These are phyloP conservation scores for Melanotaenia boesemani DNA, from an alignment of 2,797 vertebrate genomes.

Conservation along the genomic window DNA sequence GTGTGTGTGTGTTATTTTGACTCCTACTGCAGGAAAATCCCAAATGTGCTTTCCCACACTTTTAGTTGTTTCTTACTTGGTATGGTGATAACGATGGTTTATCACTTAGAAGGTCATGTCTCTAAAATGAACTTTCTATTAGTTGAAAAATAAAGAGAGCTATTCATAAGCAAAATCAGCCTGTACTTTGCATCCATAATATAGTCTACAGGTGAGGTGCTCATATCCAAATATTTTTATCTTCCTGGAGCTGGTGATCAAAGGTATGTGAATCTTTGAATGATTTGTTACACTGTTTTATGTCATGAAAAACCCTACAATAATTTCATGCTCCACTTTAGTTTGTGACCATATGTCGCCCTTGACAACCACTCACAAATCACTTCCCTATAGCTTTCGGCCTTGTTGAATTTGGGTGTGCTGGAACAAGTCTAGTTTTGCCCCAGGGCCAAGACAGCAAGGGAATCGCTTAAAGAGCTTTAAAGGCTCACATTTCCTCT, in stretches of 20 bases:
- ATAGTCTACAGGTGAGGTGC: background rate
- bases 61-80: conserved; percentile 33
- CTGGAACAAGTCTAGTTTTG: conserved; percentile 76
- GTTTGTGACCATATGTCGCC: conserved; percentile 48
- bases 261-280: conserved; percentile 15
- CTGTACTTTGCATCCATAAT: conserved; percentile 29
- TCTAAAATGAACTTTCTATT: conserved; percentile 56
- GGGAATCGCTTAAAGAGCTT: conserved; percentile 79
- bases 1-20: conserved; percentile 35
- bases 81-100: conserved; percentile 47
- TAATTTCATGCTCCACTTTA: conserved; percentile 24
- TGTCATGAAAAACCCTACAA: conserved; percentile 11
- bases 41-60: conserved; percentile 67
- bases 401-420: conserved; percentile 58
- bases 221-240: conserved; percentile 22
- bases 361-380: conserved; percentile 61
- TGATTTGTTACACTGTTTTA: conserved; percentile 4
- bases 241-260: conserved; percentile 29
- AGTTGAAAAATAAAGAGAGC: conserved; percentile 37
- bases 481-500: conserved; percentile 78
- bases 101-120: conserved; percentile 68
- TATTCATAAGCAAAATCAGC: conserved; percentile 51
- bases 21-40: conserved; percentile 65
- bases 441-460: conserved; percentile 70
- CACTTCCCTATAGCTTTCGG: conserved; percentile 45